These are phyloP conservation scores for Protobothrops mucrosquamatus DNA, from an alignment of 2,113 vertebrate genomes.

Conservation along the genomic window DNA sequence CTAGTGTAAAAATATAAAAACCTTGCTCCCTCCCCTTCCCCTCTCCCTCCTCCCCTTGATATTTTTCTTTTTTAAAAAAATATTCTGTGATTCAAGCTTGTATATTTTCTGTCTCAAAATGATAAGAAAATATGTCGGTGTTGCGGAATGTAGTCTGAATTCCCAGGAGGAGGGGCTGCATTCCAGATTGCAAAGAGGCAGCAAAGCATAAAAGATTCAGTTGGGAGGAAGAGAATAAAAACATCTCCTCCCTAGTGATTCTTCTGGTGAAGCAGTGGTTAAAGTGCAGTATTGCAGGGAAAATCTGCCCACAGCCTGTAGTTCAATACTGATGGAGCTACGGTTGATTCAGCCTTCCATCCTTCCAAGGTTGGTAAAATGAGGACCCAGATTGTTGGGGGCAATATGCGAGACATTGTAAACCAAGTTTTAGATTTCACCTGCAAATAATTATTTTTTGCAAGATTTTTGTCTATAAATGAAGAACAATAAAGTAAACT, in stretches of 20 bases:
- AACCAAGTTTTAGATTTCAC: no score
- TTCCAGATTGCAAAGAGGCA: not conserved
- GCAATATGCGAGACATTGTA: not conserved
- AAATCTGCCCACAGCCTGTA: not conserved
- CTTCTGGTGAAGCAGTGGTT: not conserved
- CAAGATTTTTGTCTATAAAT: no score
- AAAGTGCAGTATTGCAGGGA: not conserved
- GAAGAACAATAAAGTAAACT: no score
- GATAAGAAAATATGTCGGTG: not conserved
- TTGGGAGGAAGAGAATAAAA: not conserved
- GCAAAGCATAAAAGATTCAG: not conserved
- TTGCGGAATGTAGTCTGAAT: not conserved
- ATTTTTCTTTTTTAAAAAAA: not conserved
- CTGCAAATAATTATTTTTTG: no score
- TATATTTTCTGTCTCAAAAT: not conserved
- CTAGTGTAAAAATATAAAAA: not conserved
- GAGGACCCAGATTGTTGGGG: not conserved
- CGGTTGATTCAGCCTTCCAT: not conserved
- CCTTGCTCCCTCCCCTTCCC: not conserved
- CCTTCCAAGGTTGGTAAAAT: not conserved
- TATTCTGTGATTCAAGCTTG: not conserved
- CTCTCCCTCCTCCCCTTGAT: not conserved
- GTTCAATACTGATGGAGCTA: not conserved
- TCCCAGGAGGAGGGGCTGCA: not conserved
- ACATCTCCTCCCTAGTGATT: not conserved